Evolutionary conservation across 2,113 vertebrate genomes (phyloP).

Genomic region (Tiliqua scincoides): DNA sequence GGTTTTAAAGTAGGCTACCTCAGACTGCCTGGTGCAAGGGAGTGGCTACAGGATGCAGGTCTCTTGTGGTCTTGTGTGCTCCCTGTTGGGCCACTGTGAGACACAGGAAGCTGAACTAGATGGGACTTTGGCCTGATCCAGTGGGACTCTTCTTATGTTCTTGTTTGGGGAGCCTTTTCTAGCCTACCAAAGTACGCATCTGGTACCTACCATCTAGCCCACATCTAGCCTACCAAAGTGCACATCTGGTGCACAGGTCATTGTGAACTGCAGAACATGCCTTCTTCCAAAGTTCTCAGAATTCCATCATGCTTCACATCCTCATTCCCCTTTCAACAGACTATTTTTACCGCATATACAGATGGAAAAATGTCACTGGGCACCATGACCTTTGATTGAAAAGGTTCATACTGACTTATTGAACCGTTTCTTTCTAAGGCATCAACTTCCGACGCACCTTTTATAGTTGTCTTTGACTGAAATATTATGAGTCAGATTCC

Average conservation of each 20-base stretch:
- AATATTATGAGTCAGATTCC: conserved; percentile 12
- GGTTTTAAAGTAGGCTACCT: no score
- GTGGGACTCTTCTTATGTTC: no score
- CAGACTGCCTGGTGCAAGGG: no score
- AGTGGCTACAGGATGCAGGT: no score
- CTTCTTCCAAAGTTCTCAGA: not conserved
- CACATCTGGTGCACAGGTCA: not conserved
- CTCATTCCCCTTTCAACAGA: not conserved
- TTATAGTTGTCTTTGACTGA: not conserved
- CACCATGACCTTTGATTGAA: not conserved
- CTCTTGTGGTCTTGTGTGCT: no score
- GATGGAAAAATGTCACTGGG: not conserved
- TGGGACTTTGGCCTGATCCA: no score
- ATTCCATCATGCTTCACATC: not conserved
- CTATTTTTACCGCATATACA: not conserved
- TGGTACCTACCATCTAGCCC: no score
- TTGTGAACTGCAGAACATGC: not conserved
- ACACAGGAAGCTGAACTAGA: no score
- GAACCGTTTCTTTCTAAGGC: not conserved
- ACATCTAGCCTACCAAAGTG: no score
- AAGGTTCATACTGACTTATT: not conserved
- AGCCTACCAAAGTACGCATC: no score
- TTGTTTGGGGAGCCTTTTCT: no score
- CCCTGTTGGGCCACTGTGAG: no score
- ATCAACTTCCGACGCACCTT: not conserved